phyloP scores from a whole-genome alignment of 1,140 invertebrate species.

The Hestina assimilis region DNA sequence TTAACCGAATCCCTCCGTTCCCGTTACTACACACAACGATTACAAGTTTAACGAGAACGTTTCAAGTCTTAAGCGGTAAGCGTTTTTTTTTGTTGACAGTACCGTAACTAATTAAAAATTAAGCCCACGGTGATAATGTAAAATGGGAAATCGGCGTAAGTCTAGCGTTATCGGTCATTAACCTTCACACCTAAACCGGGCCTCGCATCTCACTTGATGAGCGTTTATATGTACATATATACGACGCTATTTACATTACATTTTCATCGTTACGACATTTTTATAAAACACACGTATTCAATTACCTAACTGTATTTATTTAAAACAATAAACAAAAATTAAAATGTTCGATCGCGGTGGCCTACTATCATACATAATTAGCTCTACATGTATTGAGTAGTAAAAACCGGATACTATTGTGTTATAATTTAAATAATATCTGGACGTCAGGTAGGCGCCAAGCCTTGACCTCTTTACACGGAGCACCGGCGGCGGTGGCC shows the following conservation, averaged over 20 bases:
- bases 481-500: conserved; percentile 25
- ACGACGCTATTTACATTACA: conserved; percentile 26
- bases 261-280: background rate
- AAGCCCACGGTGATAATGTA: background rate
- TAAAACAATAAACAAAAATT: no score
- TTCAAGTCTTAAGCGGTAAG: background rate
- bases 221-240: conserved; percentile 46
- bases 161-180: conserved; percentile 72
- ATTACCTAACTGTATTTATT: no score
- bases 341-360: background rate
- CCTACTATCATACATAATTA: background rate
- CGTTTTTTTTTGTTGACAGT: background rate
- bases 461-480: conserved; percentile 66
- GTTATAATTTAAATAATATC: conserved; percentile 25
- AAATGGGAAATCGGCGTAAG: conserved; percentile 45
- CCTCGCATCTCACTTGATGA: conserved; percentile 62
- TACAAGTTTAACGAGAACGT: background rate
- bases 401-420: conserved; percentile 4
- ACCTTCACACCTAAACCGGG: conserved; percentile 74
- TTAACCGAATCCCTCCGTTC: background rate
- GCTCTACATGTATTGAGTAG: background rate
- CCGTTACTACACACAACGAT: background rate
- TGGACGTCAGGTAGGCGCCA: conserved; percentile 62
- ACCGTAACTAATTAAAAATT: background rate
- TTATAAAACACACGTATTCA: background rate